Percentiles rank a stretch among this genome's conserved stretches.
Evolutionary conservation across 1,140 invertebrate genomes (phyloP).

Genomic region (Mizuhopecten yessoensis): DNA sequence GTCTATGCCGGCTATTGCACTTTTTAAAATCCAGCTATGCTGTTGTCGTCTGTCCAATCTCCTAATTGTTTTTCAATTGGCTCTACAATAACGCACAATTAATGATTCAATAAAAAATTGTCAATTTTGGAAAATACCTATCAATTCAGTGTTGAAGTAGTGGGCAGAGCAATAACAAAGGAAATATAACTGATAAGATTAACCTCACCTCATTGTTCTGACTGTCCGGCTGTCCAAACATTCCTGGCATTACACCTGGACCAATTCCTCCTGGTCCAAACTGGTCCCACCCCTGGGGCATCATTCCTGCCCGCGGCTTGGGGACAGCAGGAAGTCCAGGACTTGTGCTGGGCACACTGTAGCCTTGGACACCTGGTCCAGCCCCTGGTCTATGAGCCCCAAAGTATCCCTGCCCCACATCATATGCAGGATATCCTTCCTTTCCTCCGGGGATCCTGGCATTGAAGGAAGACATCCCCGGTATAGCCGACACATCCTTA

Average conservation of each 20-base stretch:
- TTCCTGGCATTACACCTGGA: not conserved
- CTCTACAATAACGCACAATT: too few species aligned
- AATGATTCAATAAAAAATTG: too few species aligned
- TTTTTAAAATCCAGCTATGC: too few species aligned
- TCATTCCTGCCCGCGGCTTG: not conserved
- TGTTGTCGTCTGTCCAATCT: too few species aligned
- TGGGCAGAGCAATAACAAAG: too few species aligned
- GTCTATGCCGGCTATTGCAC: too few species aligned
- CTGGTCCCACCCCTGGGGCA: not conserved
- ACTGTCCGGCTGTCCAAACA: not conserved
- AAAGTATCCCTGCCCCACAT: not conserved
- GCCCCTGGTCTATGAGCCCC: not conserved
- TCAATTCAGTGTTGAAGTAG: too few species aligned
- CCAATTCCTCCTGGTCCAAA: not conserved
- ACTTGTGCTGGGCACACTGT: not conserved
- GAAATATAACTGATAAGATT: too few species aligned
- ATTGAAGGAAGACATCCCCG: not conserved
- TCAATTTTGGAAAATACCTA: too few species aligned
- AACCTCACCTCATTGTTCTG: not conserved
- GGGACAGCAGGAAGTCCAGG: not conserved
- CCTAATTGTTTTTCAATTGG: too few species aligned
- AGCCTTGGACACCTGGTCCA: not conserved
- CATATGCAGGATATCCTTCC: not conserved
- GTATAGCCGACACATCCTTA: conserved; percentile 2
- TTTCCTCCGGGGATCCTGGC: not conserved